Evolutionary conservation across 2,888 invertebrate genomes (phyloP).

Genomic region (Smittia aterrima): DNA sequence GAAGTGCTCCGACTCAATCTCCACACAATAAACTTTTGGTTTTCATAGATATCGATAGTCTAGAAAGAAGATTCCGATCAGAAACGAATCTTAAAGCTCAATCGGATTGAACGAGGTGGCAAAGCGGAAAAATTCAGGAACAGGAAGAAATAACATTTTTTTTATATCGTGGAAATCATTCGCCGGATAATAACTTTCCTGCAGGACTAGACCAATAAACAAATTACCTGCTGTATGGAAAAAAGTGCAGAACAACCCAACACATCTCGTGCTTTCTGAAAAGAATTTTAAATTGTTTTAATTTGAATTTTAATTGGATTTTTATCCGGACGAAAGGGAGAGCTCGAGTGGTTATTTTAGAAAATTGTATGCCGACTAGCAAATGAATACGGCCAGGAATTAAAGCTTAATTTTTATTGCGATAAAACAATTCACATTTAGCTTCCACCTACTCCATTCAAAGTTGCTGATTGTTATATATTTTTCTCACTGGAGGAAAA

Average conservation of each 20-base stretch:
- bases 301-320: slow-evolving; percentile 42
- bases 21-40: neutral
- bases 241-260: neutral
- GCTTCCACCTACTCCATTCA: neutral
- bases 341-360: slow-evolving; percentile 1
- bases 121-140: neutral
- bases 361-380: neutral
- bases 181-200: slow-evolving; percentile 24
- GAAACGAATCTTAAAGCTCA: too few species aligned
- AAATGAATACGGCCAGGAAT: neutral
- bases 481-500: neutral
- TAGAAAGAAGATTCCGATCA: too few species aligned
- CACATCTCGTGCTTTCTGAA: slow-evolving; percentile 23
- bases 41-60: neutral
- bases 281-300: slow-evolving; percentile 39
- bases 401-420: slow-evolving; percentile 10
- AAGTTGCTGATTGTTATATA: slow-evolving; percentile 1
- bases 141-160: neutral
- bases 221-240: slow-evolving; percentile 14
- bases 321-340: slow-evolving; percentile 16
- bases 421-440: neutral
- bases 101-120: too few species aligned
- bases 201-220: neutral
- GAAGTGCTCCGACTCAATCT: neutral
- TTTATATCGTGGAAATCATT: slow-evolving; percentile 4